Conservation (phyloP, 30 jellyfish, hydroid and myxozoan genomes). For the Hydractinia echinata region DNA sequence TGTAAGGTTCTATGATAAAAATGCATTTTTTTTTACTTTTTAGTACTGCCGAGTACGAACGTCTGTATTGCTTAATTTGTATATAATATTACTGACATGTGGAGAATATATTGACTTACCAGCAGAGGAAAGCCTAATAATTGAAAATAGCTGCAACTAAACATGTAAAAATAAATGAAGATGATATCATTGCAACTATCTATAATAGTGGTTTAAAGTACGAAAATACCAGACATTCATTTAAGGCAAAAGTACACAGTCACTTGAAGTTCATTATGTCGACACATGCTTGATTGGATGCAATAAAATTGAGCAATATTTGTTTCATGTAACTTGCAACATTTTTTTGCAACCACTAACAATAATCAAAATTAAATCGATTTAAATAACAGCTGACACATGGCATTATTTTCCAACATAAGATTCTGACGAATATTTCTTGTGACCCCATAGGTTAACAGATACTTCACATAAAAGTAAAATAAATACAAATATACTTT, state of each 20-base stretch:
- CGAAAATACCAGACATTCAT: neutral
- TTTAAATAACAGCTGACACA: neutral
- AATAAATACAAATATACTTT: conserved; percentile 45
- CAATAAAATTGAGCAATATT: no score
- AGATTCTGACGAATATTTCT: neutral
- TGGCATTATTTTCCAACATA: neutral
- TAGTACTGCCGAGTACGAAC: neutral
- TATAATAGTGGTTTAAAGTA: neutral
- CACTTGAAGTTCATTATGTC: no score
- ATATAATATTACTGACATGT: no score
- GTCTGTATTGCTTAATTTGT: no score
- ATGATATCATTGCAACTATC: neutral
- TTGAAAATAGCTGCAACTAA: conserved; percentile 82
- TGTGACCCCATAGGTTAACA: no score
- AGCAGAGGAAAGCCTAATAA: conserved; percentile 80
- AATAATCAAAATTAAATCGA: neutral
- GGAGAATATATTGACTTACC: conserved; percentile 32
- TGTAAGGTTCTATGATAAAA: conserved; percentile 44
- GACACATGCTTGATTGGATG: no score
- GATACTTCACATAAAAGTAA: no score
- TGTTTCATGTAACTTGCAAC: no score
- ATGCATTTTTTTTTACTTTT: neutral
- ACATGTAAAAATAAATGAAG: neutral
- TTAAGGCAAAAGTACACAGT: no score
- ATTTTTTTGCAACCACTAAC: neutral